Conservation (phyloP, 1,140 invertebrate species). For the Cataglyphis hispanica region DNA sequence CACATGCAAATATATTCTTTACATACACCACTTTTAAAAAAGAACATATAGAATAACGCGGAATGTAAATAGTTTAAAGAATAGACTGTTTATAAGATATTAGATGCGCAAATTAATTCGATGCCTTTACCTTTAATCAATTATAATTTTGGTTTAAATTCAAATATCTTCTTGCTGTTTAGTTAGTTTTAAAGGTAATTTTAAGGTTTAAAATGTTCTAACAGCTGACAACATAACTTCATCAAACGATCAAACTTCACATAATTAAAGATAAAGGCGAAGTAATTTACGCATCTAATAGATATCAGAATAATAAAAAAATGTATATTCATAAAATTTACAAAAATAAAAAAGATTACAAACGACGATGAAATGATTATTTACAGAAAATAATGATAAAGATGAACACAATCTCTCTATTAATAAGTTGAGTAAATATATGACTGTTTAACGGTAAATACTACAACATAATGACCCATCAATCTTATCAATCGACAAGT, state of each 20-base stretch:
- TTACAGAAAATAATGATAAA: slow-evolving; percentile 46
- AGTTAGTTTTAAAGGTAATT: too few relatives aligned
- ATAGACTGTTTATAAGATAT: slow-evolving; percentile 55
- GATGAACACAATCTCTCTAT: slow-evolving; percentile 7
- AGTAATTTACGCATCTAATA: too few relatives aligned
- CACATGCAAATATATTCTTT: slow-evolving; percentile 61
- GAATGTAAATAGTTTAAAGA: too few relatives aligned
- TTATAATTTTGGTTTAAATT: too few relatives aligned
- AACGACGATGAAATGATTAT: slow-evolving; percentile 34
- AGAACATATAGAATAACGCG: slow-evolving; percentile 60
- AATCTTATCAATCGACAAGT: slow-evolving; percentile 44
- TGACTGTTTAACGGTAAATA: slow-evolving; percentile 43
- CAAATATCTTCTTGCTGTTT: too few relatives aligned
- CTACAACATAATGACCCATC: slow-evolving; percentile 16
- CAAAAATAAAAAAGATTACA: slow-evolving; percentile 55
- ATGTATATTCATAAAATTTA: slow-evolving; percentile 27
- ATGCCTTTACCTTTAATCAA: too few relatives aligned
- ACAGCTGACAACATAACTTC: too few relatives aligned
- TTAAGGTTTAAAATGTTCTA: too few relatives aligned
- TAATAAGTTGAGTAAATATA: slow-evolving; percentile 15
- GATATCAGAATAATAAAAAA: slow-evolving; percentile 1
- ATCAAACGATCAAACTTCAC: too few relatives aligned
- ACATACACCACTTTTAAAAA: slow-evolving; percentile 58
- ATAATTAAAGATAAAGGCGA: too few relatives aligned
- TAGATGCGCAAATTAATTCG: too few relatives aligned